phyloP scores from a whole-genome alignment of 2,113 vertebrate species.

The Illadopsis cleaveri region DNA sequence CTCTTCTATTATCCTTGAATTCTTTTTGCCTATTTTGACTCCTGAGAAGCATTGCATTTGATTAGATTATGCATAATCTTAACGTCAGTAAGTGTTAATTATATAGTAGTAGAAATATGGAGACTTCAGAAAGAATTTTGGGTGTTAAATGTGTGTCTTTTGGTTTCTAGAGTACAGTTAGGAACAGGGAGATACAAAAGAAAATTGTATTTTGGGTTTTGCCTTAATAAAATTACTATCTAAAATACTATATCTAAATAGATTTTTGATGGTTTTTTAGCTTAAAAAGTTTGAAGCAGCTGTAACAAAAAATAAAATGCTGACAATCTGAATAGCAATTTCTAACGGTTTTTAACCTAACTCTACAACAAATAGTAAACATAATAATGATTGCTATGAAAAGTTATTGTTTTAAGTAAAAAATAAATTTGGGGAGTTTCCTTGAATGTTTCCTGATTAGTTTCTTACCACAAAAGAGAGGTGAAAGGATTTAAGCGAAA shows the following conservation, averaged over 20 bases:
- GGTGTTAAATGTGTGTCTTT: not conserved
- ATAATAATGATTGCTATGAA: not conserved
- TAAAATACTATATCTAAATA: not conserved
- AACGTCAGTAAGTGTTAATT: not conserved
- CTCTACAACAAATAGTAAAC: not conserved
- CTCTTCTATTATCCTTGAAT: not conserved
- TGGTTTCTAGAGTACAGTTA: not conserved
- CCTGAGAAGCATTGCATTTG: not conserved
- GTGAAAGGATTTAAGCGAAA: not conserved
- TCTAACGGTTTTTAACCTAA: not conserved
- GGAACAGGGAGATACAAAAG: not conserved
- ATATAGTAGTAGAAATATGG: not conserved
- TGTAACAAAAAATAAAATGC: not conserved
- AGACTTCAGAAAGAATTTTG: not conserved
- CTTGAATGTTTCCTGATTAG: not conserved
- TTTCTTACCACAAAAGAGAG: not conserved
- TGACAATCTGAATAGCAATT: not conserved
- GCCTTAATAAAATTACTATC: not conserved
- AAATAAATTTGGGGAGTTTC: not conserved
- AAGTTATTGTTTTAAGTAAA: not conserved
- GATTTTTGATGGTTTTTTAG: not conserved
- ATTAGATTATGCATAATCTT: not conserved
- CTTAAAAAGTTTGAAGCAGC: not conserved
- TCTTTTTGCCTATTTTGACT: conserved; percentile 2
- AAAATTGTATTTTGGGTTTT: not conserved